Conservation (phyloP, 2,888 invertebrate species). For the Drosophila anomalipes region DNA sequence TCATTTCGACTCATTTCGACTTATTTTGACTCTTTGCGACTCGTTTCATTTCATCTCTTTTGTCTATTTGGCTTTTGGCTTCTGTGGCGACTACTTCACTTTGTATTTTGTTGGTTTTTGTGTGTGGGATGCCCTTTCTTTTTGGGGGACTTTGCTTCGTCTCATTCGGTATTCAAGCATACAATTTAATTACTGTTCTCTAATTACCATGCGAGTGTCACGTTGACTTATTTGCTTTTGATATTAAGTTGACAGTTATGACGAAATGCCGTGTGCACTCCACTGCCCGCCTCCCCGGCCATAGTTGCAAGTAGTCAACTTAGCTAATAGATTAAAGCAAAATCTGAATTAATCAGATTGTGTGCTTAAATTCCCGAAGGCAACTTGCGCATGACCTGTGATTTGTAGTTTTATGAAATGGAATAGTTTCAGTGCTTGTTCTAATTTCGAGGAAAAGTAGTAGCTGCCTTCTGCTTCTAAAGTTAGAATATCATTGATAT, state of each 20-base stretch:
- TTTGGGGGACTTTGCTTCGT: constrained; percentile 38
- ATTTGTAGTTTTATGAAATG: not conserved
- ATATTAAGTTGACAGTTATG: constrained; percentile 76
- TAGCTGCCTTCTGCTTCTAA: no score
- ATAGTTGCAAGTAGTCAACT: not conserved
- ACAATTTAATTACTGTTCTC: constrained; percentile 67
- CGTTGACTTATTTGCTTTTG: constrained; percentile 69
- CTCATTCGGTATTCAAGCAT: constrained; percentile 28
- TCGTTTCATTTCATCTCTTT: constrained; percentile 20
- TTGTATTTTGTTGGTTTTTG: constrained; percentile 23
- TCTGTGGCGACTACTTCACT: constrained; percentile 44
- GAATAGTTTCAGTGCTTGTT: not conserved
- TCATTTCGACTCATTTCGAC: constrained; percentile 24
- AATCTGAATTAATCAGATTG: constrained; percentile 1
- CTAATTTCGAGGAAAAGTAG: not conserved
- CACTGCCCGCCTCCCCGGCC: constrained; percentile 10
- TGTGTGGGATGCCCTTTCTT: constrained; percentile 51
- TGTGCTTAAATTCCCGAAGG: not conserved
- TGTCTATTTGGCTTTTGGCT: constrained; percentile 35
- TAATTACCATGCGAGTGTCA: constrained; percentile 73
- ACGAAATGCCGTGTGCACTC: constrained; percentile 56
- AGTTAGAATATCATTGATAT: no score
- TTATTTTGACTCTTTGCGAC: constrained; percentile 19
- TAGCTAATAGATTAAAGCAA: constrained; percentile 3
- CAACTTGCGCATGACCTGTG: not conserved